Evolutionary conservation across 2,797 vertebrate genomes (phyloP).

Genomic region (Streptopelia turtur): DNA sequence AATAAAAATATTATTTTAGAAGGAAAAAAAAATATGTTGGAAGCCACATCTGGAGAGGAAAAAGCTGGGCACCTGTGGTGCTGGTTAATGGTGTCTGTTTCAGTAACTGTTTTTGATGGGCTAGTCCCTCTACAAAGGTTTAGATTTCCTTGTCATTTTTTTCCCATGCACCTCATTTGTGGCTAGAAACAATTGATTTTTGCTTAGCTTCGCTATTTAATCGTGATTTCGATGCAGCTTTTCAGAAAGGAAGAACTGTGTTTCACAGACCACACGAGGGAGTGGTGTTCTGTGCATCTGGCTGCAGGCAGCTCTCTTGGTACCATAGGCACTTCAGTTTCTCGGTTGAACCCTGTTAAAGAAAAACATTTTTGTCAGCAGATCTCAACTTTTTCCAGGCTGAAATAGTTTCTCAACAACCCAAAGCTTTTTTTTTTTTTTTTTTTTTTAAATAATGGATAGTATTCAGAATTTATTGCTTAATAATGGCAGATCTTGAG

Average conservation of each 20-base stretch:
- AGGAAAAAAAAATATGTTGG: neutral
- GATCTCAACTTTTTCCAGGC: neutral
- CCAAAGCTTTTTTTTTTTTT: neutral
- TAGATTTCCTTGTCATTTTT: neutral
- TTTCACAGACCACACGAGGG: conserved; percentile 47
- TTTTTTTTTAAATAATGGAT: neutral
- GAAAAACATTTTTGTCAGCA: neutral
- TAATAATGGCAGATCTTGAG: neutral
- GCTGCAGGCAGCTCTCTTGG: neutral
- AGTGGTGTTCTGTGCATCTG: neutral
- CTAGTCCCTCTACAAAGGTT: neutral
- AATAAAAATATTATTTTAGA: neutral
- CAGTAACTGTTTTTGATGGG: neutral
- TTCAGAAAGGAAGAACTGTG: neutral
- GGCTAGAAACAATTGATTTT: neutral
- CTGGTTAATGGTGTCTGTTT: neutral
- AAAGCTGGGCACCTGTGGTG: neutral
- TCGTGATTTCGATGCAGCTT: neutral
- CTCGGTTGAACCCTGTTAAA: neutral
- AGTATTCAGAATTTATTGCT: neutral
- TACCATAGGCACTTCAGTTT: neutral
- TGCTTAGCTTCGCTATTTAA: neutral
- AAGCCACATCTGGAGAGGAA: neutral
- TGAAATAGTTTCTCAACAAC: neutral
- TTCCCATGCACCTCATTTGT: neutral